Conservation (phyloP, 2,113 vertebrate species). For the Stomatorhinus ivindoensis region DNA sequence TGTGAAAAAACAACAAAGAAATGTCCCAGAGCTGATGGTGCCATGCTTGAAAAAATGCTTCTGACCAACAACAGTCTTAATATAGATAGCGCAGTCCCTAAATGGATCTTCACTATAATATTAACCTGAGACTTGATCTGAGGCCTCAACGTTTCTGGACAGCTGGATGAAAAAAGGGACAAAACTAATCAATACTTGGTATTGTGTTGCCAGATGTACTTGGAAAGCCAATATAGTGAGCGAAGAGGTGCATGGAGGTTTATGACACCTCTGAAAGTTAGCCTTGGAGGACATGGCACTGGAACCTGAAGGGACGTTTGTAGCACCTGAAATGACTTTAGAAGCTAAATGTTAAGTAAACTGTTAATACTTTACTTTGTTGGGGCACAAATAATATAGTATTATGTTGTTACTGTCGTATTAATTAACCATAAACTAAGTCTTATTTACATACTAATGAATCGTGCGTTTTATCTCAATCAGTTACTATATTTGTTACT, state of each 20-base stretch:
- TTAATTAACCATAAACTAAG: no score
- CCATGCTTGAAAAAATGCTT: neutral
- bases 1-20: neutral
- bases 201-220: neutral
- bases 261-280: neutral
- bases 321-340: neutral
- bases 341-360: neutral
- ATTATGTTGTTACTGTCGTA: no score
- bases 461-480: no score
- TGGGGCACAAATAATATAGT: no score
- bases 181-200: neutral
- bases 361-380: no score
- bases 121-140: neutral
- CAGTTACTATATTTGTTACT: no score
- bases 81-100: neutral
- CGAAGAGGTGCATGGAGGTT: conserved; percentile 8
- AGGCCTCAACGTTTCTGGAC: neutral
- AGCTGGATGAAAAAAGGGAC: neutral
- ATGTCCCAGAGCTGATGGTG: neutral
- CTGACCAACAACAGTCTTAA: neutral
- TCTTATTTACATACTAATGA: no score
- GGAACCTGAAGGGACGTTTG: neutral
- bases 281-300: neutral
- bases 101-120: neutral
- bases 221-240: neutral